Evolutionary conservation across 2,888 invertebrate species (phyloP).

Genomic region (Cremastinae sp.): DNA sequence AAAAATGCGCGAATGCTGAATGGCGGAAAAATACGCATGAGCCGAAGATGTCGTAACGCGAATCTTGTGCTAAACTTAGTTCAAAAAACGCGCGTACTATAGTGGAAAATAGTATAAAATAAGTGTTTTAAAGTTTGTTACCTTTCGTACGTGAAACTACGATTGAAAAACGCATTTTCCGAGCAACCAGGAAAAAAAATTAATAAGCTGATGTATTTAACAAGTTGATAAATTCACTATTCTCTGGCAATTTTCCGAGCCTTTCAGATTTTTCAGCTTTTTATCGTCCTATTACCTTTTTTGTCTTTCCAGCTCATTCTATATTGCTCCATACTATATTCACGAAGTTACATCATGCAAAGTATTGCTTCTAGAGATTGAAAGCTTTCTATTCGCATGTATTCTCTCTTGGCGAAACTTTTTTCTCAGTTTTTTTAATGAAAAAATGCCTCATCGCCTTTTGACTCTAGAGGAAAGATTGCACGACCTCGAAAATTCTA

Average conservation of each 20-base stretch:
- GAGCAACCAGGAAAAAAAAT: background rate
- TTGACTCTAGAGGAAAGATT: conserved; percentile 35
- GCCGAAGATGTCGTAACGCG: no score
- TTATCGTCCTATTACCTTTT: conserved; percentile 9
- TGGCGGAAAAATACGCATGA: no score
- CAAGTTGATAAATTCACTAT: conserved; percentile 21
- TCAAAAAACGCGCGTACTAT: no score
- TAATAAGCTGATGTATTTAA: conserved; percentile 5
- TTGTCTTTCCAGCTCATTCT: conserved; percentile 12
- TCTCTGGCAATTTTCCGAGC: conserved; percentile 1
- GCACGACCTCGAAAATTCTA: conserved; percentile 35
- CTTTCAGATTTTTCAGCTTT: conserved; percentile 21
- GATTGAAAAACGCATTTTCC: background rate
- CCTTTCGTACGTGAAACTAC: no score
- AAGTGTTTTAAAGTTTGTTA: no score
- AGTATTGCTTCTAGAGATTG: conserved; percentile 37
- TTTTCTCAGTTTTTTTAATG: conserved; percentile 25
- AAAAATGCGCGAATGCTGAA: no score
- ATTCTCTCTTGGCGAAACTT: conserved; percentile 31
- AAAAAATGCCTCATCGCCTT: conserved; percentile 7
- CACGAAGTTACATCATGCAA: conserved; percentile 4
- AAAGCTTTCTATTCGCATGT: conserved; percentile 49
- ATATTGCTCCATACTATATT: conserved; percentile 4
- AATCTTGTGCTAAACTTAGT: no score
- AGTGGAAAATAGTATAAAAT: no score